A percentile compares a stretch with the other conserved stretches of the same genome.
phyloP scores from a whole-genome alignment of 2,888 invertebrate genomes.

The Chymomyza amoena region DNA sequence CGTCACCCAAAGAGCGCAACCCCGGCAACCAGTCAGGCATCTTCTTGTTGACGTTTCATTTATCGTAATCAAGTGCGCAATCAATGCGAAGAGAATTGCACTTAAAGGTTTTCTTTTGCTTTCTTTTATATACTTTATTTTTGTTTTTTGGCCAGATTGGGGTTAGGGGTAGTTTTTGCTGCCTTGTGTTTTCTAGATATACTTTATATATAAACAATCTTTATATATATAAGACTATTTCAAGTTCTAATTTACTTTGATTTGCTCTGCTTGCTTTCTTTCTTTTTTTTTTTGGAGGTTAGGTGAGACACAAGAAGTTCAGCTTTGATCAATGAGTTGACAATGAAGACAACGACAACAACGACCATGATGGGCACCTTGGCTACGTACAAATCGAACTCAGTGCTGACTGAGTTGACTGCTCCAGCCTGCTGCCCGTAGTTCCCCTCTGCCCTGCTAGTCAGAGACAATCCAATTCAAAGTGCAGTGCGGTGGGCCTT shows the following conservation, averaged over 20 bases:
- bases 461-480: constrained; percentile 9
- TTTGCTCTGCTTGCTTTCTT: constrained; percentile 19
- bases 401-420: too few species aligned
- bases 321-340: neutral
- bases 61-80: constrained; percentile 71
- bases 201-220: neutral
- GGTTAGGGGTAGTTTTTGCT: neutral
- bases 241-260: constrained; percentile 62
- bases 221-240: neutral
- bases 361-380: neutral
- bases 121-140: neutral
- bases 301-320: neutral
- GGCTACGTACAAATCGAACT: too few species aligned
- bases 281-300: neutral
- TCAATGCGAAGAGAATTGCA: constrained; percentile 70
- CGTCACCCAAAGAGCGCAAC: neutral
- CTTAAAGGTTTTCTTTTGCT: constrained; percentile 48
- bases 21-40: constrained; percentile 20
- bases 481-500: constrained; percentile 40
- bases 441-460: neutral
- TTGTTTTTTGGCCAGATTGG: neutral
- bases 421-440: too few species aligned
- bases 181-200: neutral
- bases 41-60: constrained; percentile 66
- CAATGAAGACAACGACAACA: neutral